phyloP scores from a whole-genome alignment of 2,797 vertebrate genomes.

The Hydrocynus forskahlii region DNA sequence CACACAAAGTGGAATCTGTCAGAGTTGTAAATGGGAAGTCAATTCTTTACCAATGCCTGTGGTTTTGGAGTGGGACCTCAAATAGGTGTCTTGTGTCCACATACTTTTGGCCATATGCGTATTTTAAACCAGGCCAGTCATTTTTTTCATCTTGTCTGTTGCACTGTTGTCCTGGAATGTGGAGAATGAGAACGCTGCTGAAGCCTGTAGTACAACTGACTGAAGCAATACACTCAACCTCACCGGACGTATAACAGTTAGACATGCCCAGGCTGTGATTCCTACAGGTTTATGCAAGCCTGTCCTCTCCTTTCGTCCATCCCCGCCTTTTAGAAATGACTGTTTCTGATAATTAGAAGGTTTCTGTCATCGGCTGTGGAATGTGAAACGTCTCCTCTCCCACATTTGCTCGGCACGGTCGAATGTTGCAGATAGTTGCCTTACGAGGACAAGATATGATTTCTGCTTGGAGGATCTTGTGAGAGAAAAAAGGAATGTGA shows the following conservation, averaged over 20 bases:
- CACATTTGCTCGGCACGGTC: neutral
- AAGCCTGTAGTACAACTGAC: neutral
- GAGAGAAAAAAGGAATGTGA: neutral
- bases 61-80: too few species aligned
- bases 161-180: neutral
- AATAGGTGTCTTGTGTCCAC: too few species aligned
- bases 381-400: neutral
- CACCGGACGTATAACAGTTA: neutral
- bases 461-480: neutral
- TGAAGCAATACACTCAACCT: neutral
- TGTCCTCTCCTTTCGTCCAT: neutral
- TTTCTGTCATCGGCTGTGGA: neutral
- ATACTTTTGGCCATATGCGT: too few species aligned
- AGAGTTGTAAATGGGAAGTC: too few species aligned
- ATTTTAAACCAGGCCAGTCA: too few species aligned
- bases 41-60: too few species aligned
- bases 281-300: neutral
- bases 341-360: neutral
- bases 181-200: conserved; percentile 1
- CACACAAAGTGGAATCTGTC: too few species aligned
- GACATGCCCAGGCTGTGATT: conserved; percentile 2
- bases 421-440: neutral
- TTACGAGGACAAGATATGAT: neutral
- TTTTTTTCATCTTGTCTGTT: neutral
- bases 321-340: neutral